phyloP scores from a whole-genome alignment of 2,797 vertebrate species.

The Ispidina lecontei region DNA sequence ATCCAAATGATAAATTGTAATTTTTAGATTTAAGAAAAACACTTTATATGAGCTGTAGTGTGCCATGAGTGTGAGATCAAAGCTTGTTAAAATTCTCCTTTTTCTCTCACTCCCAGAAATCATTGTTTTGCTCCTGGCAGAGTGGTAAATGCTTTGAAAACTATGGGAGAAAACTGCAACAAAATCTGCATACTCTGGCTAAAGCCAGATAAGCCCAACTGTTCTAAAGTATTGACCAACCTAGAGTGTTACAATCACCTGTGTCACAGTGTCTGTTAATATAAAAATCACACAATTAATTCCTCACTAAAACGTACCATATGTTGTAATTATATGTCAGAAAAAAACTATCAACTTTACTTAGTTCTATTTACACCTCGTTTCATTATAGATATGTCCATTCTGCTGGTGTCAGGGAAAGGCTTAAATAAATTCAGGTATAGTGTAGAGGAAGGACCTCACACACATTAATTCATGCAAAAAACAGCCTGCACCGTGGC shows the following conservation, averaged over 20 bases:
- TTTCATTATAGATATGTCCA: background rate
- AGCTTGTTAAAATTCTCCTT: background rate
- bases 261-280: background rate
- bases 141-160: background rate
- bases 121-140: background rate
- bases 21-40: background rate
- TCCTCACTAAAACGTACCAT: background rate
- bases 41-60: fast-evolving
- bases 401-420: background rate
- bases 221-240: background rate
- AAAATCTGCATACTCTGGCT: background rate
- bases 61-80: background rate
- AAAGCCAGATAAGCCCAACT: background rate
- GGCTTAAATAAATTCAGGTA: fast-evolving
- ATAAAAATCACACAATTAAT: background rate
- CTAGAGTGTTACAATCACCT: background rate
- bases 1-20: background rate
- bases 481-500: background rate
- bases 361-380: background rate
- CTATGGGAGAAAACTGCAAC: background rate
- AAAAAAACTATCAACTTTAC: background rate
- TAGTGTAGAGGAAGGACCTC: background rate
- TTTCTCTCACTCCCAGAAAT: background rate
- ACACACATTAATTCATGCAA: fast-evolving
- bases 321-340: background rate